phyloP scores from a whole-genome alignment of 1,140 invertebrate species.

The Seison nebaliae region DNA sequence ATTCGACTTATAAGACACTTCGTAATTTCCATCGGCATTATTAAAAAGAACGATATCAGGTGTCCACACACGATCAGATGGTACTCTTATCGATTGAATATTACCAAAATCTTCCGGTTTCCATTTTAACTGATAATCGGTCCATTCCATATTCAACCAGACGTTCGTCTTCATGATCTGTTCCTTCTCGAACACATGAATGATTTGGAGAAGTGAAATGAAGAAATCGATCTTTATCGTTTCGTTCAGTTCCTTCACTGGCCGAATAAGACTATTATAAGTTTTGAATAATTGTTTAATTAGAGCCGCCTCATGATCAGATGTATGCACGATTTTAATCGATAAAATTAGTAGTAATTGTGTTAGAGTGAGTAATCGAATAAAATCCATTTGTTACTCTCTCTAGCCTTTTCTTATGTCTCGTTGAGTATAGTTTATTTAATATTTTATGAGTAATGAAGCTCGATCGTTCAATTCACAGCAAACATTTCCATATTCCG shows the following conservation, averaged over 20 bases:
- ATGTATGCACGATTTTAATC: neutral
- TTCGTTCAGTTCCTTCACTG: too few species aligned
- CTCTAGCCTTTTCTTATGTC: too few species aligned
- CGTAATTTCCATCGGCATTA: constrained; percentile 38
- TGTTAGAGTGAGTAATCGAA: too few species aligned
- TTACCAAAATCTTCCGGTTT: constrained; percentile 44
- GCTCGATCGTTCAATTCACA: too few species aligned
- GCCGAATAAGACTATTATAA: constrained; percentile 93
- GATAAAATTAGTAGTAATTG: neutral
- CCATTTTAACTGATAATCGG: constrained; percentile 12
- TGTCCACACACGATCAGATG: constrained; percentile 96
- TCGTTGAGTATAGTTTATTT: too few species aligned
- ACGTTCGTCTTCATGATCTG: constrained; percentile 33
- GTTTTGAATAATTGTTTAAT: constrained; percentile 82
- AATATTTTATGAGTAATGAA: too few species aligned
- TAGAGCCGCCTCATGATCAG: constrained; percentile 46
- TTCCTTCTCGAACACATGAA: constrained; percentile 9
- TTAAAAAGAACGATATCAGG: constrained; percentile 98
- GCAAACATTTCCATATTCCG: too few species aligned
- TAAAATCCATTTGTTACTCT: too few species aligned
- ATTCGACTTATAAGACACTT: constrained; percentile 64
- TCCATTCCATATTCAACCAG: constrained; percentile 21
- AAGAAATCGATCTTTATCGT: neutral
- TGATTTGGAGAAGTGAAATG: neutral
- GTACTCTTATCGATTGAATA: constrained; percentile 68